Evolutionary conservation across 2,888 invertebrate species (phyloP), one percentile per base, ranked within the genome.

Genomic region (Cyaniris semiargus): DNA sequence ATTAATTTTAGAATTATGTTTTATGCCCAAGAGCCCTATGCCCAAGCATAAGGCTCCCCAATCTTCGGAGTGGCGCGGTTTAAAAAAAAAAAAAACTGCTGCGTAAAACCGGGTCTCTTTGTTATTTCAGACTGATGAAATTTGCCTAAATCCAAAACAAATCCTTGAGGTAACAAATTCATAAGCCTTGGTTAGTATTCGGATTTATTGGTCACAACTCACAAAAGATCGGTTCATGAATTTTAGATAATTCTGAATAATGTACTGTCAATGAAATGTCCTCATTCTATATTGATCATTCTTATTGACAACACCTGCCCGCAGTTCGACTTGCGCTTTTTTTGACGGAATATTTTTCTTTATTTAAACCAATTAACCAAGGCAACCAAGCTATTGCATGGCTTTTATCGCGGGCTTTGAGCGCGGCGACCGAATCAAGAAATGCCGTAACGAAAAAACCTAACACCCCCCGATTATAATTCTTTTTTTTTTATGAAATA

Each of bases 181-280:
- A 15, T 48, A 70, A 77, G 48, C 77, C 78, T 76, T 71, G 78
- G 13, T 77, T 78, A 71, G 38, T 75, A 76, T 78, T 76, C 78
- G 27, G 44, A 70, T 76, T 75, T 76, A 60, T 76, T 76, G 75
- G 34, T 44, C 38, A 44, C 27, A 70, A 18, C 13, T 44, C 71
- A 71, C 74, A 74, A 74, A 74, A 74, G 27, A 74, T 53, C 72
- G 10, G 72, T 5, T 74, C 74, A 74, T 74, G 74, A 74, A 74
- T 74, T 74, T 74, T 7, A 74, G 74, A 74, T 74, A 53, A 48
- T 53, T 74, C 48, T 74, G 38, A 58, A 76, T 76, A 76, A 76
- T 76, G 58, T 48, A 18, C 48, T 53, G 53, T 74, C 74, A 74
- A 74, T 48, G 74, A 74, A 74, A 74, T 74, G 74, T 53, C 74